Evolutionary conservation across 2,797 vertebrate genomes (phyloP).

Genomic region (Pterois miles): DNA sequence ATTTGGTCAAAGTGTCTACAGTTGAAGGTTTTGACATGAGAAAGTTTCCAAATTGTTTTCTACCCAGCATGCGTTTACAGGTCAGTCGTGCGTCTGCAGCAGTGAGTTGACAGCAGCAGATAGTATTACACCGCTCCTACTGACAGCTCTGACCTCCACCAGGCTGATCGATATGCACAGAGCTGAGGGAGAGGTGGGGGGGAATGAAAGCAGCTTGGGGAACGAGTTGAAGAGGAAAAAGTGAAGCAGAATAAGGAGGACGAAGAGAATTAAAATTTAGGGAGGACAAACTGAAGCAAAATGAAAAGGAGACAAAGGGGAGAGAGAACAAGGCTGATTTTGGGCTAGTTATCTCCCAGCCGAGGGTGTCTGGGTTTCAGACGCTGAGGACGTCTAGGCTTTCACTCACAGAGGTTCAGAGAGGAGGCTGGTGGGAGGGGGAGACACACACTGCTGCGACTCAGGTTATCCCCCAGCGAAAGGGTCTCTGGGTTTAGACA

Average conservation of each 20-base stretch:
- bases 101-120: conserved; percentile 71
- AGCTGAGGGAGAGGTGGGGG: conserved; percentile 9
- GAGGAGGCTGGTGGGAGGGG: conserved; percentile 34
- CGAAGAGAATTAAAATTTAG: not conserved
- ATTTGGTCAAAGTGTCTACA: conserved; percentile 30
- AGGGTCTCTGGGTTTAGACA: conserved; percentile 81
- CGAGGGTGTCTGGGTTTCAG: conserved; percentile 63
- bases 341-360: conserved; percentile 54
- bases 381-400: conserved; percentile 67
- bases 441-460: conserved; percentile 65
- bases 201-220: not conserved
- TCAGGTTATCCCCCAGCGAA: conserved; percentile 76
- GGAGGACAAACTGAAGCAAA: conserved; percentile 8
- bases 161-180: conserved; percentile 67
- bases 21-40: conserved; percentile 53
- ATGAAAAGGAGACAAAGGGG: conserved; percentile 11
- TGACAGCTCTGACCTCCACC: conserved; percentile 72
- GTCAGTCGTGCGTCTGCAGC: conserved; percentile 62
- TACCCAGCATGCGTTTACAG: conserved; percentile 73
- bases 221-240: conserved; percentile 1
- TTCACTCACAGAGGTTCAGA: conserved; percentile 66
- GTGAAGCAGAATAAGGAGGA: conserved; percentile 12
- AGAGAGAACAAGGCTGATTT: conserved; percentile 28
- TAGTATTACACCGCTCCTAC: conserved; percentile 75
- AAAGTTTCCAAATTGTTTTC: conserved; percentile 57